phyloP scores from a whole-genome alignment of 2,888 invertebrate genomes.

The Sinodicranocentrus sp. region DNA sequence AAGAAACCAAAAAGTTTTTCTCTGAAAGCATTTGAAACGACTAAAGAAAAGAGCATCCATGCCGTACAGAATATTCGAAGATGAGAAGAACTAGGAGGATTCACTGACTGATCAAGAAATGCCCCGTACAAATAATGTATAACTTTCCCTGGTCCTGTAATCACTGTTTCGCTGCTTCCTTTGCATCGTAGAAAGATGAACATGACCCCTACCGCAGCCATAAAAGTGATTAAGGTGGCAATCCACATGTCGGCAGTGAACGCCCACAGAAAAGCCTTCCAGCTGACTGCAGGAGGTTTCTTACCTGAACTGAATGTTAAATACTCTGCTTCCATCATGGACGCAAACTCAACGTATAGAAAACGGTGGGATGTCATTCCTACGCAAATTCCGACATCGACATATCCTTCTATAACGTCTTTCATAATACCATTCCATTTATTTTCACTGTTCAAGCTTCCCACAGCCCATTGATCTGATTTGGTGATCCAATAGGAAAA shows the following conservation, averaged over 20 bases:
- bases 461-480: conserved; percentile 24
- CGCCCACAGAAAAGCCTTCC: conserved; percentile 35
- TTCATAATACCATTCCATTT: conserved; percentile 23
- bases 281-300: conserved; percentile 18
- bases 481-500: not conserved
- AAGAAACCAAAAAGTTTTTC: conserved; percentile 60
- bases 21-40: conserved; percentile 59
- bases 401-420: conserved; percentile 17
- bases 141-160: not conserved
- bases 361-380: conserved; percentile 11
- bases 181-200: not conserved
- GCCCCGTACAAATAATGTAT: conserved; percentile 15
- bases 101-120: conserved; percentile 28
- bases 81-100: not conserved
- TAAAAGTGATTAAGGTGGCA: conserved; percentile 1
- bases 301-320: conserved; percentile 49
- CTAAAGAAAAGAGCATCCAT: conserved; percentile 39
- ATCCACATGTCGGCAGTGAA: conserved; percentile 32
- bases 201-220: not conserved
- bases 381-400: conserved; percentile 27
- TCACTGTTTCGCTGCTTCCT: not conserved
- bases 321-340: conserved; percentile 27
- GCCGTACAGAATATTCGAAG: conserved; percentile 9
- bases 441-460: not conserved
- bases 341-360: conserved; percentile 22